phyloP scores from a whole-genome alignment of 2,888 invertebrate species.

The Drosophila sordidapex region DNA sequence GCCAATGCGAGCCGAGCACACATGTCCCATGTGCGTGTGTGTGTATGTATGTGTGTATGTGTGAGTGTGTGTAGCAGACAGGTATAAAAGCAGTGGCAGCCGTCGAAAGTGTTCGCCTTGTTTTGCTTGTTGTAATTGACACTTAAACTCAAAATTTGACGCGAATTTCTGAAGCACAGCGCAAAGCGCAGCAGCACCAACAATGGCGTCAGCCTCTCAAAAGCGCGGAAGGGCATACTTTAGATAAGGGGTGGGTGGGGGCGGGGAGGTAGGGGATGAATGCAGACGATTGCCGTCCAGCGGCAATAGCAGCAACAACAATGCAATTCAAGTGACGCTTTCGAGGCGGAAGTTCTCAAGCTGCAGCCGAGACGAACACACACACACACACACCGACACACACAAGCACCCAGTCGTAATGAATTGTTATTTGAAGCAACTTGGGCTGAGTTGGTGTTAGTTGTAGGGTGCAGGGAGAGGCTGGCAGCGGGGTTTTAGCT shows the following conservation, averaged over 20 bases:
- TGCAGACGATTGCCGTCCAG: constrained; percentile 24
- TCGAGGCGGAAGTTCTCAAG: constrained; percentile 57
- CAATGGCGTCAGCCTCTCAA: constrained; percentile 8
- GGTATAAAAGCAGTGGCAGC: constrained; percentile 47
- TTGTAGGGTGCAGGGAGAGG: neutral
- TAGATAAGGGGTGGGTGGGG: neutral
- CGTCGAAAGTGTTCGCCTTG: constrained; percentile 48
- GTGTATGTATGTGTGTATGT: constrained; percentile 25
- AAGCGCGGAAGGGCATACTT: neutral
- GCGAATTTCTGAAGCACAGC: constrained; percentile 69
- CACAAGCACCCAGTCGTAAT: constrained; percentile 54
- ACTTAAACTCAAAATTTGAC: constrained; percentile 80
- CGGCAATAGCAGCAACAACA: constrained; percentile 43
- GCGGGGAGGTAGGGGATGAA: neutral
- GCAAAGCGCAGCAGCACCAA: constrained; percentile 23
- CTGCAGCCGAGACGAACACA: constrained; percentile 31
- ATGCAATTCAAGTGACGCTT: constrained; percentile 62
- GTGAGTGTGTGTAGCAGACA: constrained; percentile 43
- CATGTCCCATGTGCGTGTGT: constrained; percentile 23
- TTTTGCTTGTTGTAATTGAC: constrained; percentile 73
- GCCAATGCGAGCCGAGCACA: constrained; percentile 2
- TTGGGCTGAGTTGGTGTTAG: neutral
- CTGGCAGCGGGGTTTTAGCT: neutral
- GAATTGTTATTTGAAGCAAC: constrained; percentile 77
- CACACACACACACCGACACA: constrained; percentile 20